Conservation (phyloP, 2,797 vertebrate species). For the Leptodactylus fallax region DNA sequence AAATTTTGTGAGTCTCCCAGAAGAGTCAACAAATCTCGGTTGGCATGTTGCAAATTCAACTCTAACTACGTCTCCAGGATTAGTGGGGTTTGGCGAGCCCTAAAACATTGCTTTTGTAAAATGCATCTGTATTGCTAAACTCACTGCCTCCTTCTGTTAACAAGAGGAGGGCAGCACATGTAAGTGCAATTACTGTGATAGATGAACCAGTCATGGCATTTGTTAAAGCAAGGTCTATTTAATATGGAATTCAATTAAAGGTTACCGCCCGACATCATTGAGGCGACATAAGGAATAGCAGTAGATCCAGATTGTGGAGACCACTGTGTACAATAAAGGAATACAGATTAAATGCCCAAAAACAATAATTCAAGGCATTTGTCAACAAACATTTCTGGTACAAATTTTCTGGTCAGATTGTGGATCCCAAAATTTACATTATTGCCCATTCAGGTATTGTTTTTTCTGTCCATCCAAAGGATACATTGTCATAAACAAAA, state of each 20-base stretch:
- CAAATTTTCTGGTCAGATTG: no score
- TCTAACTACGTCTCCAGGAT: no score
- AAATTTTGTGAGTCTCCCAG: no score
- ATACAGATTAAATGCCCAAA: neutral
- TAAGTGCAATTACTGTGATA: constrained; percentile 16
- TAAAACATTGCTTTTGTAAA: neutral
- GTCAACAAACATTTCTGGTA: no score
- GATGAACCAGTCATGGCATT: constrained; percentile 6
- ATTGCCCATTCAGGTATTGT: no score
- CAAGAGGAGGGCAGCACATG: neutral
- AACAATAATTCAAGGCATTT: no score
- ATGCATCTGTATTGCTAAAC: neutral
- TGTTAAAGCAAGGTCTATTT: constrained; percentile 3
- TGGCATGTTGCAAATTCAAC: no score
- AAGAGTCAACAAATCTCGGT: no score
- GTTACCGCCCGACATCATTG: neutral
- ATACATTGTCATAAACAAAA: no score
- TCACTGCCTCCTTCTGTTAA: neutral
- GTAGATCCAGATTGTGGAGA: neutral
- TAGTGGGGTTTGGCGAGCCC: neutral
- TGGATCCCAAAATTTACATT: no score
- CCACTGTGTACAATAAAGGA: neutral
- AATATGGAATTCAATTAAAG: constrained; percentile 14
- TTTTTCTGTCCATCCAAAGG: no score
- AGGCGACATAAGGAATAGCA: neutral